These are phyloP conservation scores for Montipora cactus DNA, from an alignment of 64 coral and sea anemone species.

Conservation along the genomic window DNA sequence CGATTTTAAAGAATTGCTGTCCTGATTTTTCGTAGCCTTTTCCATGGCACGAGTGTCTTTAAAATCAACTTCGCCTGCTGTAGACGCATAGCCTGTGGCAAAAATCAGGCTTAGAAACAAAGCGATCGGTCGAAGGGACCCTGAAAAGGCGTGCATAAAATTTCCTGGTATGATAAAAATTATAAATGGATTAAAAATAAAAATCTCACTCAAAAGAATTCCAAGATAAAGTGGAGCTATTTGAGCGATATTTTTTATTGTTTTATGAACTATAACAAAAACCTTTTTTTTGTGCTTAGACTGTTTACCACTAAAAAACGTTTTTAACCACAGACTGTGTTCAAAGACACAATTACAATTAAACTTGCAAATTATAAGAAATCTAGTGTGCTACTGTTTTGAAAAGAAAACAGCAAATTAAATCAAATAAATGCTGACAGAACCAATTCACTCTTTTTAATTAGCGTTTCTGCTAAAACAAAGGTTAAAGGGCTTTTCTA, in stretches of 20 bases:
- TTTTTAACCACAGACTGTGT: not conserved
- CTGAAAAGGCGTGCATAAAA: slow-evolving; percentile 2
- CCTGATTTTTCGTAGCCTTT: not conserved
- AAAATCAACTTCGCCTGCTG: slow-evolving; percentile 4
- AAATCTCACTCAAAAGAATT: not conserved
- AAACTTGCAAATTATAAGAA: no score
- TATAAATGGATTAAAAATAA: not conserved
- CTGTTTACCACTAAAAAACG: not conserved
- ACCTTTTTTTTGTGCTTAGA: not conserved
- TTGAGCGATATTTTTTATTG: slow-evolving; percentile 12
- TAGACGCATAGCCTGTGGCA: slow-evolving; percentile 1
- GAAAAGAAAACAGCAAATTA: no score
- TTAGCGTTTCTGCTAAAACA: no score
- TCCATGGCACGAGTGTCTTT: not conserved
- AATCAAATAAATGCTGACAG: no score
- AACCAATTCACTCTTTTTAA: no score
- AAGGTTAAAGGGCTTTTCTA: no score
- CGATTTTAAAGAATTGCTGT: not conserved
- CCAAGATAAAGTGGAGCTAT: slow-evolving; percentile 11
- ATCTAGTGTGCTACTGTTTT: no score
- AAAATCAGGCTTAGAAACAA: not conserved
- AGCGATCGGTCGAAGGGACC: not conserved
- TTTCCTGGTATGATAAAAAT: not conserved
- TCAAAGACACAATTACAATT: not conserved
- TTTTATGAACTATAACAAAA: not conserved